phyloP scores from a whole-genome alignment of 2,797 vertebrate genomes.

The Oryzias dopingdopingensis region DNA sequence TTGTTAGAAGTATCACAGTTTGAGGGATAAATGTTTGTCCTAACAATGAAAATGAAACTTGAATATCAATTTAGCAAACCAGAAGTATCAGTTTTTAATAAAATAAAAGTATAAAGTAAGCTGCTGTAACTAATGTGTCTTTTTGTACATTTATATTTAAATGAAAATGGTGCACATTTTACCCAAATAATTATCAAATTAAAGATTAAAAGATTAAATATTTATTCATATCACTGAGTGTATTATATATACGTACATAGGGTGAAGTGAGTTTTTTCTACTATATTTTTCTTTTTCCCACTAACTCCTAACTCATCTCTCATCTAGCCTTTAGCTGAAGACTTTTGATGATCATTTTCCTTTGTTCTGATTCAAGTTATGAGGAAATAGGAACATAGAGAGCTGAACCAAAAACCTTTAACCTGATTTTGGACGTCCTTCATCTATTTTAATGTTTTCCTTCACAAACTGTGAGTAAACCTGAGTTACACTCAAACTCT shows the following conservation, averaged over 20 bases:
- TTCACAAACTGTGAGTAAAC: constrained; percentile 24
- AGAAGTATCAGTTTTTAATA: neutral
- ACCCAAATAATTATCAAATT: constrained; percentile 17
- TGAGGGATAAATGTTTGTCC: neutral
- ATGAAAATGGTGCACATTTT: constrained; percentile 8
- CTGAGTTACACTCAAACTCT: constrained; percentile 5
- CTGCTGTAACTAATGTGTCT: neutral
- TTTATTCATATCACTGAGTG: neutral
- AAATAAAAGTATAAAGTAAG: neutral
- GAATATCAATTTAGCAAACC: constrained; percentile 13
- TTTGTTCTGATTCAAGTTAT: constrained; percentile 44
- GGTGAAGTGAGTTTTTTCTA: too few relatives aligned
- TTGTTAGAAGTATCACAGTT: constrained; percentile 28
- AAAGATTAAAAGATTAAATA: neutral
- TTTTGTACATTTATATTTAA: neutral
- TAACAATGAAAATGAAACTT: constrained; percentile 1
- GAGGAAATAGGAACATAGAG: constrained; percentile 28
- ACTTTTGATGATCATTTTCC: constrained; percentile 15
- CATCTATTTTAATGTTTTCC: constrained; percentile 24
- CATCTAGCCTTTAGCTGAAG: constrained; percentile 11
- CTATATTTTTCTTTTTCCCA: neutral
- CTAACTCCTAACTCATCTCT: constrained; percentile 27
- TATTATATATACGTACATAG: too few relatives aligned
- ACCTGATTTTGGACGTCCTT: constrained; percentile 38
- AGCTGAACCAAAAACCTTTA: constrained; percentile 34